phyloP scores from a whole-genome alignment of 2,113 vertebrate genomes.

The Poeciliopsis retropinna region DNA sequence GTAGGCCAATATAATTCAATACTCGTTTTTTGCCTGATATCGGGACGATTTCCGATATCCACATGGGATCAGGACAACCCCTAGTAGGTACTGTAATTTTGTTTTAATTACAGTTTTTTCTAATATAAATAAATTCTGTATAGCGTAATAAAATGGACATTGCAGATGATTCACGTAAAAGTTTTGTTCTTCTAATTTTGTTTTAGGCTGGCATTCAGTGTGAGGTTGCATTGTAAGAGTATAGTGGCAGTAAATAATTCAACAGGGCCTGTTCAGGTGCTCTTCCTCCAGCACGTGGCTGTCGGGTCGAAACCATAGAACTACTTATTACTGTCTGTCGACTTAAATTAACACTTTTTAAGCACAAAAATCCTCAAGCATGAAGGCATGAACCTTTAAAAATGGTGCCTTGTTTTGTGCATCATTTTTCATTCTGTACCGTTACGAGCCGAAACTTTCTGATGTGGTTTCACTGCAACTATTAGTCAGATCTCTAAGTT shows the following conservation, averaged over 20 bases:
- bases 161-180: neutral
- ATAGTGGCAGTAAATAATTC: slow-evolving; percentile 73
- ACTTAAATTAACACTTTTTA: neutral
- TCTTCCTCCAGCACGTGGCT: slow-evolving; percentile 44
- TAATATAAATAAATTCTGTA: neutral
- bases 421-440: neutral
- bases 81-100: neutral
- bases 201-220: neutral
- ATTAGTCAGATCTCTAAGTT: neutral
- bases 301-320: slow-evolving; percentile 9
- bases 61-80: no score
- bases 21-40: no score
- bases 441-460: neutral
- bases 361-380: neutral
- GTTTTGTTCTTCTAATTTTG: slow-evolving; percentile 4
- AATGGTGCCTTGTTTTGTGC: neutral
- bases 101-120: neutral
- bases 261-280: slow-evolving; percentile 28
- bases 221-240: slow-evolving; percentile 46
- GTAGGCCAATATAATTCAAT: no score
- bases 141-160: no score
- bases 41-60: no score
- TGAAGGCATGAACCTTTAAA: neutral
- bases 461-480: neutral
- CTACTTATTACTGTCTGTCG: slow-evolving; percentile 11